Evolutionary conservation across 35 echinoderm and acorn worm species (phyloP).

Genomic region (Chiridota heheva): DNA sequence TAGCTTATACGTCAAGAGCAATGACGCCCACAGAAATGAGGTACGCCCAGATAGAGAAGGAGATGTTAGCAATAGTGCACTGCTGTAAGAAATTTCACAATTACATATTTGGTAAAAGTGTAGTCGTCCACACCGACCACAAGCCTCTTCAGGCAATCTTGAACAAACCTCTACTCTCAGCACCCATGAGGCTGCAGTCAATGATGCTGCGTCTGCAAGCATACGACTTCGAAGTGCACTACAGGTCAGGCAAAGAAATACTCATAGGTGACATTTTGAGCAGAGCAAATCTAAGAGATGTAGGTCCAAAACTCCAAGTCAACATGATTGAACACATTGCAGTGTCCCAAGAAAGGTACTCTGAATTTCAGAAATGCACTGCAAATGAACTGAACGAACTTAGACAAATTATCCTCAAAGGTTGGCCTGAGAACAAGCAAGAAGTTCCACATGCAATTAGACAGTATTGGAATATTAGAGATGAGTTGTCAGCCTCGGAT

Average conservation of each 20-base stretch:
- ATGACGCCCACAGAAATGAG: constrained; percentile 58
- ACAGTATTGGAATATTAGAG: constrained; percentile 57
- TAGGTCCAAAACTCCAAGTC: constrained; percentile 8
- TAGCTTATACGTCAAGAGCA: constrained; percentile 70
- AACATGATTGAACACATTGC: constrained; percentile 56
- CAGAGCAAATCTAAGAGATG: constrained; percentile 37
- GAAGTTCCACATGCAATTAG: constrained; percentile 54
- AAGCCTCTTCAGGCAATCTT: constrained; percentile 72
- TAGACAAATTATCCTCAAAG: constrained; percentile 49
- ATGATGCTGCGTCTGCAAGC: constrained; percentile 70
- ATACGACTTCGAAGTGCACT: constrained; percentile 58
- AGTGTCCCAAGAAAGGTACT: constrained; percentile 45
- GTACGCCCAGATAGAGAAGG: constrained; percentile 74
- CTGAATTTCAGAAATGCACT: constrained; percentile 44
- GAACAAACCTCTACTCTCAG: constrained; percentile 41
- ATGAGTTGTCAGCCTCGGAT: constrained; percentile 58
- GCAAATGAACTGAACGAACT: constrained; percentile 60
- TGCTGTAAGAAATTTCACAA: constrained; percentile 76
- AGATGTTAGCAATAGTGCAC: constrained; percentile 73
- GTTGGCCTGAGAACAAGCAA: constrained; percentile 72
- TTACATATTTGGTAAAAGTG: constrained; percentile 65
- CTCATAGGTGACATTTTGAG: constrained; percentile 57
- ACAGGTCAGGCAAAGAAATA: constrained; percentile 54
- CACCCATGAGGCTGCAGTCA: constrained; percentile 73
- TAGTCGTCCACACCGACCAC: constrained; percentile 52